Evolutionary conservation across 2,113 vertebrate species (phyloP), one percentile per base, ranked within the genome.

Genomic region (Girardinichthys multiradiatus): DNA sequence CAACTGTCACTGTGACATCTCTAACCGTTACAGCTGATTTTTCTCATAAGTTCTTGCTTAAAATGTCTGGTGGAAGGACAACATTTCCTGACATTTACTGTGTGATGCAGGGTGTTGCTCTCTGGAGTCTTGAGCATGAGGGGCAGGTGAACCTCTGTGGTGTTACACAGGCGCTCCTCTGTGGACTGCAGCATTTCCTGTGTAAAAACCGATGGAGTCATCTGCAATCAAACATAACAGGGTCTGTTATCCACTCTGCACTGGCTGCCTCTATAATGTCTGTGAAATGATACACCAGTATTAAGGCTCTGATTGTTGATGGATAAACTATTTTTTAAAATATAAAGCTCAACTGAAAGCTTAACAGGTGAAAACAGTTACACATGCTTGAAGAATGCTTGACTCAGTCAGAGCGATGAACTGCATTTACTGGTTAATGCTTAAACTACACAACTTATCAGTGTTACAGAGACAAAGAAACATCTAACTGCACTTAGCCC

Each of bases 151-250:
- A 92, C 87, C 68, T 92, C 73, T 2, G 8, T 74, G 9, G 89
- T 95, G 67, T 78, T 93, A 29, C 90, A 92, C 85, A 95, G 72
- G 60, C 85, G 94, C 85, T 98, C 93, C 84, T 95, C 89, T 0
- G 94, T 96, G 31, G 89, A 93, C 17, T 94, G 94, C 65, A 95
- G 90, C 95, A 96, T 95, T 87, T 96, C 92, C 77, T 94, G 95
- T 79, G 93, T 85, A 80, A 95, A 97, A 64, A 90, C 93, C n/a
- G 97, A 97, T 67, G 96, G 96, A 64, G 90, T 95, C 73, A 96
- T 71, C 95, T 98, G 90, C 70, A 95, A 93, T 37, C 27, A 70
- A 88, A 91, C 82, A 87, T 4, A 39, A 35, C 33, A 76, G 57
- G 54, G 63, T 33, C 11, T 57, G 17, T 27, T 45, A 70, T 57